Conservation (phyloP, 2,797 vertebrate species). For the Muscicapa comitata region DNA sequence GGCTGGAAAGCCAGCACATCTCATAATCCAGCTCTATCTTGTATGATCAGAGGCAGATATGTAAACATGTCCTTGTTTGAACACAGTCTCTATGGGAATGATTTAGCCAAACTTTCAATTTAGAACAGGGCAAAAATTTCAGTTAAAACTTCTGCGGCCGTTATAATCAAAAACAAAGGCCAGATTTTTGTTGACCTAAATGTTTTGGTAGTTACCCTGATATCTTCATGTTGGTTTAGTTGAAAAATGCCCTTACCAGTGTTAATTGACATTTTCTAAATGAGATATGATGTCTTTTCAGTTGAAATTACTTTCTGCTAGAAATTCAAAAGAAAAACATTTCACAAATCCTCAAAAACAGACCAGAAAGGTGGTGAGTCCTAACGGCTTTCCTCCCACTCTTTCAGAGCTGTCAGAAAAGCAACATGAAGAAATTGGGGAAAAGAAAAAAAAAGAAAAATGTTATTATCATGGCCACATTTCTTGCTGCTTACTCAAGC, state of each 20-base stretch:
- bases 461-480: constrained; percentile 3
- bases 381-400: constrained; percentile 13
- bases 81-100: neutral
- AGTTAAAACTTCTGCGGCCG: neutral
- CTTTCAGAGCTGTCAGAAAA: constrained; percentile 45
- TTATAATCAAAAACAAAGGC: neutral
- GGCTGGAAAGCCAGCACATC: neutral
- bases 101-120: neutral
- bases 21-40: constrained; percentile 35
- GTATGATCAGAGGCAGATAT: constrained; percentile 20
- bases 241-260: neutral
- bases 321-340: constrained; percentile 10
- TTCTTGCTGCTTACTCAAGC: constrained; percentile 30
- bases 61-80: neutral
- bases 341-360: constrained; percentile 17
- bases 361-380: neutral
- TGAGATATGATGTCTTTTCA: neutral
- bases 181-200: neutral
- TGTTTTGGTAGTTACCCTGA: neutral
- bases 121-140: neutral
- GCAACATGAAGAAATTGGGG: neutral
- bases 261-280: constrained; percentile 28
- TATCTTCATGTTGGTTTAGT: neutral
- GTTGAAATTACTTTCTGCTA: neutral
- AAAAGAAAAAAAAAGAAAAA: neutral